Conservation (phyloP, 2,888 invertebrate genomes). For the Nezara viridula region DNA sequence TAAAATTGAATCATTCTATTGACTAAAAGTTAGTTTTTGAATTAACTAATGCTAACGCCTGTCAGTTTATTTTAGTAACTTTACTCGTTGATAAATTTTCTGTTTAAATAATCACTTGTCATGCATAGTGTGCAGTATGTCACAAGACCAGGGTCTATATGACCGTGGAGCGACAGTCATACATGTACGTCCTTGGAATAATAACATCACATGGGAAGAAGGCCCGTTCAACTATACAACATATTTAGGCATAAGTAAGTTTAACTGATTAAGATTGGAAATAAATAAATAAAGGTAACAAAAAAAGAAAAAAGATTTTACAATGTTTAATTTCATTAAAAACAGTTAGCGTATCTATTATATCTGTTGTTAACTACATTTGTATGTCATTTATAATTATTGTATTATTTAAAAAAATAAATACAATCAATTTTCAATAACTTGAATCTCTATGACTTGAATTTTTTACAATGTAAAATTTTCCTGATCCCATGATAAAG, state of each 20-base stretch:
- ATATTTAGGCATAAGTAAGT: constrained; percentile 65
- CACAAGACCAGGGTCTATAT: constrained; percentile 63
- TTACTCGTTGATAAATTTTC: background rate
- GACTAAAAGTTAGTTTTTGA: background rate
- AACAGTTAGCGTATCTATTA: no score
- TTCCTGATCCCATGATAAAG: background rate
- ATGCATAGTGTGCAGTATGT: constrained; percentile 33
- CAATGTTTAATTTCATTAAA: no score
- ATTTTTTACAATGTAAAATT: background rate
- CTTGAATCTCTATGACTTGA: background rate
- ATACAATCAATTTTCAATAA: background rate
- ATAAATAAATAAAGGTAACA: background rate
- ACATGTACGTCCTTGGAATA: constrained; percentile 63
- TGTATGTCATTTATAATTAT: background rate
- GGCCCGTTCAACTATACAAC: constrained; percentile 66
- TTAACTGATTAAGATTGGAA: background rate
- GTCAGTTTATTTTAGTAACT: background rate
- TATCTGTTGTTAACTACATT: no score
- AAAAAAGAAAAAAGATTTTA: background rate
- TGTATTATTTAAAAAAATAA: background rate
- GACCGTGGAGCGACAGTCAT: constrained; percentile 65
- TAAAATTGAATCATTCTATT: background rate
- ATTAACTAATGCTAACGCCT: background rate
- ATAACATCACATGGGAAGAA: constrained; percentile 65
- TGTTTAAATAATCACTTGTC: constrained; percentile 4